Percentiles rank a stretch among this genome's conserved stretches.
These are phyloP conservation scores for Phyllotreta striolata DNA, from an alignment of 2,888 invertebrate genomes.

Conservation along the genomic window DNA sequence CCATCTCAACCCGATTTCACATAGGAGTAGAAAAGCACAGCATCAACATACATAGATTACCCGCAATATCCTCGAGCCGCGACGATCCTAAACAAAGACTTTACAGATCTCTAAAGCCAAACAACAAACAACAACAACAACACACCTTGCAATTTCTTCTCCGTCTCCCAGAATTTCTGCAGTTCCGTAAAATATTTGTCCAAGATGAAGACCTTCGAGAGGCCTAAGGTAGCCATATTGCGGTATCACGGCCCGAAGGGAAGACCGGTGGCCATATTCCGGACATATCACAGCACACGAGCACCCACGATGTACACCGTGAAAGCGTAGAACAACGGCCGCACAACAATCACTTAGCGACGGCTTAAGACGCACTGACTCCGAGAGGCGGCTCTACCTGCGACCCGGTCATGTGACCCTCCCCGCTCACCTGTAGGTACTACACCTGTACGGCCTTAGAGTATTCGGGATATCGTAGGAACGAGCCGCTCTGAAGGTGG, in stretches of 20 bases:
- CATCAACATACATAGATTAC: conserved; percentile 14
- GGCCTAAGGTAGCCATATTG: conserved; percentile 93
- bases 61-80: conserved; percentile 20
- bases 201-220: conserved; percentile 96
- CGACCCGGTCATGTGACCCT: conserved; percentile 55
- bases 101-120: conserved; percentile 9
- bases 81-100: conserved; percentile 33
- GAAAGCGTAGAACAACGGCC: conserved; percentile 31
- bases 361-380: conserved; percentile 48
- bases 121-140: conserved; percentile 24
- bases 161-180: conserved; percentile 96
- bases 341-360: conserved; percentile 43
- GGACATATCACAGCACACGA: conserved; percentile 46
- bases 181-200: conserved; percentile 97
- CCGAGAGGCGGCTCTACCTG: conserved; percentile 50
- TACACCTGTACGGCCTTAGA: conserved; percentile 44
- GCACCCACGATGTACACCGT: conserved; percentile 30
- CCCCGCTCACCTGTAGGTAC: conserved; percentile 55
- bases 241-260: conserved; percentile 47
- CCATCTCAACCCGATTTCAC: not conserved
- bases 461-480: conserved; percentile 45
- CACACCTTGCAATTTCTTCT: conserved; percentile 95
- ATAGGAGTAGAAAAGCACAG: not conserved
- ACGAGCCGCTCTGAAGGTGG: conserved; percentile 21
- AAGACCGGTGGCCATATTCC: conserved; percentile 55